Percentiles rank a stretch among this genome's conserved stretches.
These are phyloP conservation scores for Aurelia coerulea DNA, from an alignment of 30 jellyfish, hydroid and myxozoan genomes.

Conservation along the genomic window DNA sequence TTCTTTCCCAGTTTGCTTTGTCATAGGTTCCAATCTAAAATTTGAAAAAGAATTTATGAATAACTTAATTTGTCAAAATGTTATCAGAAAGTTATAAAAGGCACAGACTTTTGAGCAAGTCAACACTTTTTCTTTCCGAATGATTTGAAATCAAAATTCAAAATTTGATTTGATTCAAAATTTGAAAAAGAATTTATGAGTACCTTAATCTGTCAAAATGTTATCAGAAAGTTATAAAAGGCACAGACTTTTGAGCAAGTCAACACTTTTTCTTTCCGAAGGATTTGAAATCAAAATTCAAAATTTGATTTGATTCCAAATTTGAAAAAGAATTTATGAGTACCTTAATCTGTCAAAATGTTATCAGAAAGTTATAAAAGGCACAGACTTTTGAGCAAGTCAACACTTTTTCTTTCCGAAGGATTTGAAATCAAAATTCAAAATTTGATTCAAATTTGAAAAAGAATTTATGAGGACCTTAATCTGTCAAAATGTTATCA, in stretches of 20 bases:
- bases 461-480: not conserved
- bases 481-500: not conserved
- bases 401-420: too few species aligned
- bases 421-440: too few species aligned
- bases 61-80: not conserved
- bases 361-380: not conserved
- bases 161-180: too few species aligned
- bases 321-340: not conserved
- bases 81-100: not conserved
- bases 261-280: too few species aligned
- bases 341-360: not conserved
- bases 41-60: not conserved
- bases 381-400: too few species aligned
- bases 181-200: not conserved
- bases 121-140: too few species aligned
- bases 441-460: too few species aligned
- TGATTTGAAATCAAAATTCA: too few species aligned
- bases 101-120: too few species aligned
- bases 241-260: too few species aligned
- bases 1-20: slow-evolving; percentile 99
- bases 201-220: not conserved
- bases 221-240: not conserved
- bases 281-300: too few species aligned
- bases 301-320: too few species aligned
- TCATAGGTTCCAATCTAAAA: slow-evolving; percentile 98